Percentiles rank a stretch among this genome's conserved stretches.
phyloP scores from a whole-genome alignment of 2,797 vertebrate genomes.

The Oryzias dopingdopingensis region DNA sequence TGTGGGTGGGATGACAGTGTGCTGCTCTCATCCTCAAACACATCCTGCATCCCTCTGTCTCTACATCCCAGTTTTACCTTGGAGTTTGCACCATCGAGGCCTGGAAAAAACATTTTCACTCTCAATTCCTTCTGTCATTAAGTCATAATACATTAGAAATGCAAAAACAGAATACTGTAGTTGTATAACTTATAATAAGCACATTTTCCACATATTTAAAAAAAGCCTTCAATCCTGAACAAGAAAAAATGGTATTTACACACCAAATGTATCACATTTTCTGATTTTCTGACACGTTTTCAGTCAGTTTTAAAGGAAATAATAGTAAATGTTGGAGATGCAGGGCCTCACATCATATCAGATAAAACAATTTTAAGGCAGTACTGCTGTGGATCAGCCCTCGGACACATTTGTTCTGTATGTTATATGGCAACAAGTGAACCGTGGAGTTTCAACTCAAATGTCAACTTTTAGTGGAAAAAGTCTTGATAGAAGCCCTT shows the following conservation, averaged over 20 bases:
- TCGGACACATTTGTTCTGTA: conserved; percentile 33
- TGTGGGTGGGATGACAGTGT: too few relatives aligned
- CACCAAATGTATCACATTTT: conserved; percentile 18
- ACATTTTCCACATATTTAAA: too few relatives aligned
- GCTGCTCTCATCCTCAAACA: too few relatives aligned
- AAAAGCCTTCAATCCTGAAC: too few relatives aligned
- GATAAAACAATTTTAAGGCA: conserved; percentile 67
- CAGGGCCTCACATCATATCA: conserved; percentile 15
- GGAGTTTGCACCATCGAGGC: too few relatives aligned
- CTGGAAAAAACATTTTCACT: too few relatives aligned
- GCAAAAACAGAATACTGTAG: too few relatives aligned
- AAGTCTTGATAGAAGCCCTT: conserved; percentile 70
- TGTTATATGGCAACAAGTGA: conserved; percentile 28
- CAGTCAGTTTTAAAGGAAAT: conserved; percentile 37
- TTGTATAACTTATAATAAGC: too few relatives aligned
- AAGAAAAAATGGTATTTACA: conserved; percentile 63
- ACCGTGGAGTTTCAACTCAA: conserved; percentile 25
- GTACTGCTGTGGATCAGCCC: conserved; percentile 64
- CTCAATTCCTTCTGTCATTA: too few relatives aligned
- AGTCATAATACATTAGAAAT: too few relatives aligned
- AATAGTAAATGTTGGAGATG: conserved; percentile 30
- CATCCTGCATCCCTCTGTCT: too few relatives aligned
- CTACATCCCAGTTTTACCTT: too few relatives aligned
- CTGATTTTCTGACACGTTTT: conserved; percentile 19
- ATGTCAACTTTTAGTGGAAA: conserved; percentile 37